Conservation (phyloP, 2,888 invertebrate genomes). For the Apoda limacodes region DNA sequence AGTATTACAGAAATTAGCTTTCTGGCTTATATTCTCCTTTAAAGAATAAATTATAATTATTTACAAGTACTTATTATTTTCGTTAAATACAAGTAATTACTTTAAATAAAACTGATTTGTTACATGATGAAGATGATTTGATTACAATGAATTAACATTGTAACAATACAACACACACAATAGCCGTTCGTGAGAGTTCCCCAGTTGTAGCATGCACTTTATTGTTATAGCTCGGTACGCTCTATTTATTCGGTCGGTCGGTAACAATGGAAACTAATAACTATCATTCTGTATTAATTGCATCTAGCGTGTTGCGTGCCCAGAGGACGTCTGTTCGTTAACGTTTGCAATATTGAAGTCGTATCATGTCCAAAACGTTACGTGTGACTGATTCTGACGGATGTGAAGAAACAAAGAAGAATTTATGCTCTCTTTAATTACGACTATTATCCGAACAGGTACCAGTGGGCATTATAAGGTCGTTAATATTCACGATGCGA, state of each 20-base stretch:
- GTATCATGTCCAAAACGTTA: constrained; percentile 35
- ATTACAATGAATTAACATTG: too few relatives aligned
- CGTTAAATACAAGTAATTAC: too few relatives aligned
- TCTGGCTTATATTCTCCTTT: too few relatives aligned
- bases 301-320: constrained; percentile 45
- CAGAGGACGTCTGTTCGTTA: constrained; percentile 36
- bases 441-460: constrained; percentile 21
- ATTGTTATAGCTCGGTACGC: constrained; percentile 47
- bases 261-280: constrained; percentile 63
- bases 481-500: constrained; percentile 55
- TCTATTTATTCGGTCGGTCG: constrained; percentile 51
- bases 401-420: constrained; percentile 31
- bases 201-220: constrained; percentile 44
- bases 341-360: constrained; percentile 24
- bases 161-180: constrained; percentile 55
- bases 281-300: constrained; percentile 55
- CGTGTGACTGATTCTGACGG: constrained; percentile 38
- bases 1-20: too few relatives aligned
- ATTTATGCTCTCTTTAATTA: constrained; percentile 29
- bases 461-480: constrained; percentile 40
- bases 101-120: too few relatives aligned
- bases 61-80: too few relatives aligned
- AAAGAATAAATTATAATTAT: too few relatives aligned
- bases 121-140: constrained; percentile 53
- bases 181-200: constrained; percentile 53